Percentiles rank a stretch among this genome's conserved stretches.
Evolutionary conservation across 2,797 vertebrate species (phyloP).

Genomic region (Amphiprion clarkii): DNA sequence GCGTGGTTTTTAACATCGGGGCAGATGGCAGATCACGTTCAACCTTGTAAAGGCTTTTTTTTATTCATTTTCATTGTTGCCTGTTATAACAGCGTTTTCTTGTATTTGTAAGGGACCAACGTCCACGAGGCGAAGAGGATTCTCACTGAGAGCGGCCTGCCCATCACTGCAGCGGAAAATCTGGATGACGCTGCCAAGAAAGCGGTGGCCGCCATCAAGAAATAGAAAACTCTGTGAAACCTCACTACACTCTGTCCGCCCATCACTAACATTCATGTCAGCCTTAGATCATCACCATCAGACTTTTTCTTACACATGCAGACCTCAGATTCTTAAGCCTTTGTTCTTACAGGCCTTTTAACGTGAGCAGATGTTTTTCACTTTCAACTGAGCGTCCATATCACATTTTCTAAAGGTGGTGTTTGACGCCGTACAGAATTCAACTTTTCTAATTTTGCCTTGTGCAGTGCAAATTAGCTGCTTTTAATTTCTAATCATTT

Average conservation of each 20-base stretch:
- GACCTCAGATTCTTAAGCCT: conserved; percentile 14
- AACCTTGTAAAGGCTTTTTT: conserved; percentile 42
- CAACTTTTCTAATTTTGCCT: neutral
- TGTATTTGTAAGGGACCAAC: conserved; percentile 90
- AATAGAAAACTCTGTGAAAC: conserved; percentile 73
- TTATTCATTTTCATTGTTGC: neutral
- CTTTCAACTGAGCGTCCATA: neutral
- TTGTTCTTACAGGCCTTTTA: conserved; percentile 1
- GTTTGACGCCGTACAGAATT: neutral
- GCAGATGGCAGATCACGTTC: conserved; percentile 55
- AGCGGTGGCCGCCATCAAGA: conserved; percentile 92
- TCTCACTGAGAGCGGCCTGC: conserved; percentile 92
- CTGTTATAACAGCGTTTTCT: conserved; percentile 10
- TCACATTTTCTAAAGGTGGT: neutral
- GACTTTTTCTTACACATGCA: conserved; percentile 36
- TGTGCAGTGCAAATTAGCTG: too few relatives aligned
- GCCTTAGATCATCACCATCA: conserved; percentile 18
- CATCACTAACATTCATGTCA: neutral
- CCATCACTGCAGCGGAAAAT: conserved; percentile 91
- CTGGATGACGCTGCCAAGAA: conserved; percentile 98
- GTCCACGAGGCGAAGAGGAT: conserved; percentile 95
- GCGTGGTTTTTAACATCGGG: conserved; percentile 39
- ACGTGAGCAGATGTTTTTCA: neutral
- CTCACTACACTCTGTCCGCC: neutral
- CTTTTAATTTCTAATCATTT: conserved; percentile 1